Evolutionary conservation across 2,888 invertebrate genomes (phyloP).

Genomic region (Harpagoxenus sublaevis): DNA sequence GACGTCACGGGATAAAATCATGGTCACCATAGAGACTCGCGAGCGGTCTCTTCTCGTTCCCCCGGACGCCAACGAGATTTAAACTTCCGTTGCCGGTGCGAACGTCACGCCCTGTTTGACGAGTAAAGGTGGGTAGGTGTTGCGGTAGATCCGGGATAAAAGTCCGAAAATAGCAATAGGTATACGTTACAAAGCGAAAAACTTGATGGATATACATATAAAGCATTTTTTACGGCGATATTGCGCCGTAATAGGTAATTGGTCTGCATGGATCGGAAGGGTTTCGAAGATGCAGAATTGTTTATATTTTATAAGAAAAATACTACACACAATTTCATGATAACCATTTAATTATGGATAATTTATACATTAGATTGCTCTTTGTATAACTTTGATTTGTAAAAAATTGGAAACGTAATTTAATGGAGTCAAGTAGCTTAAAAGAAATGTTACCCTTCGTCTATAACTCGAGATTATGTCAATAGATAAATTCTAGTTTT

Average conservation of each 20-base stretch:
- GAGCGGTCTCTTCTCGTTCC: constrained; percentile 57
- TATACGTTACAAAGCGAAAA: constrained; percentile 59
- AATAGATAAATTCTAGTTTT: constrained; percentile 6
- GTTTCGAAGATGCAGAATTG: not conserved
- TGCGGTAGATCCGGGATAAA: constrained; percentile 72
- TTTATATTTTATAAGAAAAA: not conserved
- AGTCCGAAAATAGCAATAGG: constrained; percentile 73
- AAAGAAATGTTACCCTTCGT: not conserved
- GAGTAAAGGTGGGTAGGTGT: constrained; percentile 61
- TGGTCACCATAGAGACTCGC: constrained; percentile 68
- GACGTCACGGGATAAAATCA: constrained; percentile 71
- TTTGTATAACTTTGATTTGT: not conserved
- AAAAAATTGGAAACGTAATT: not conserved
- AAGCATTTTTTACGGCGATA: not conserved
- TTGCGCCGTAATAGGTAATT: not conserved
- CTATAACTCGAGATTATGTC: not conserved
- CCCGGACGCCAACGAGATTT: constrained; percentile 73
- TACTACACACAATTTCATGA: not conserved
- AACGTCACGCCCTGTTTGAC: constrained; percentile 68
- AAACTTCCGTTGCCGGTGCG: constrained; percentile 64
- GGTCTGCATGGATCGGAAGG: not conserved
- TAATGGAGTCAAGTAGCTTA: not conserved
- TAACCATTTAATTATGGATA: not conserved
- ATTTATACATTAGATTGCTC: constrained; percentile 2
- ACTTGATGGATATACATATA: not conserved